Conservation (phyloP, 2,888 invertebrate genomes). For the Hanleya hanleyi region DNA sequence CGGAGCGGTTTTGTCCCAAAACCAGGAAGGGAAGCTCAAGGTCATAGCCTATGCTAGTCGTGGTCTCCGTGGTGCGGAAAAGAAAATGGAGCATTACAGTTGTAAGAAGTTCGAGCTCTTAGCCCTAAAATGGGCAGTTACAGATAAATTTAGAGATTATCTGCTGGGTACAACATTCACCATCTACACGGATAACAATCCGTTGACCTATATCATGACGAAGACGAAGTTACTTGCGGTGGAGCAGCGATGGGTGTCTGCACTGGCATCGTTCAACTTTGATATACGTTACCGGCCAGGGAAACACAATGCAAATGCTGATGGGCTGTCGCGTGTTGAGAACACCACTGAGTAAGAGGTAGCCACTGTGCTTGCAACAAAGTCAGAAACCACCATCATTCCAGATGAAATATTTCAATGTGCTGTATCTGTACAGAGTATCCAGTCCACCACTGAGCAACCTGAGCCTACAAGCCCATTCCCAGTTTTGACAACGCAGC, state of each 20-base stretch:
- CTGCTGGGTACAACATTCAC: slow-evolving; percentile 7
- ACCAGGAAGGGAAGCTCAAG: slow-evolving; percentile 2
- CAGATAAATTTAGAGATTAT: slow-evolving; percentile 11
- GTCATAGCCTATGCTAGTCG: slow-evolving; percentile 17
- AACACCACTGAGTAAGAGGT: background rate
- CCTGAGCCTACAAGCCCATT: background rate
- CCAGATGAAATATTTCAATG: too few relatives aligned
- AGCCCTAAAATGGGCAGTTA: slow-evolving; percentile 22
- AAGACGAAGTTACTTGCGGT: background rate
- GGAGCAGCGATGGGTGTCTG: background rate
- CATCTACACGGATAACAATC: slow-evolving; percentile 10
- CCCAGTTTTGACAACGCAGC: background rate
- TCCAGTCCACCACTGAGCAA: too few relatives aligned
- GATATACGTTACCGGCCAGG: background rate
- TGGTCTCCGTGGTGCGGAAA: slow-evolving; percentile 10
- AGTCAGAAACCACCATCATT: background rate
- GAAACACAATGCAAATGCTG: slow-evolving; percentile 1
- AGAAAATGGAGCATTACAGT: slow-evolving; percentile 14
- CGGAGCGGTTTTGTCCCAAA: slow-evolving; percentile 11
- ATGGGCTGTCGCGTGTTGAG: background rate
- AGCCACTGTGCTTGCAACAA: background rate
- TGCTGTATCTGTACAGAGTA: too few relatives aligned
- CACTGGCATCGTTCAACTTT: slow-evolving; percentile 4
- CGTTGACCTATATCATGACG: background rate
- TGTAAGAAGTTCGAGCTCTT: slow-evolving; percentile 28